Evolutionary conservation across 1,140 invertebrate species (phyloP).

Genomic region (Drosophila lowei): DNA sequence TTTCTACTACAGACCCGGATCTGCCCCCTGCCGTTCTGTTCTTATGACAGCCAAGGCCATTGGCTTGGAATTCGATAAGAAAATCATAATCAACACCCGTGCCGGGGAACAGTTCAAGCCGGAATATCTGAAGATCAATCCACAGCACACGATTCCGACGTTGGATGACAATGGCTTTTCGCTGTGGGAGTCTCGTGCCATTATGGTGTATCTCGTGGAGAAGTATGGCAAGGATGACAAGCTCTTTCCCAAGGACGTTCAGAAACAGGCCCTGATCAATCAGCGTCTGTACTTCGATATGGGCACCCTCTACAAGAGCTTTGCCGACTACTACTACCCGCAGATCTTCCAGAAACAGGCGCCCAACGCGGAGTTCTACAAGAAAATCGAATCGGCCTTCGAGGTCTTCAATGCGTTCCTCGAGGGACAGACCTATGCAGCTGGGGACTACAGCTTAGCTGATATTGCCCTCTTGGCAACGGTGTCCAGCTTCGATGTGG

Average conservation of each 20-base stretch:
- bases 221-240: constrained; percentile 85
- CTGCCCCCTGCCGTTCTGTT: constrained; percentile 86
- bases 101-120: constrained; percentile 86
- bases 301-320: constrained; percentile 86
- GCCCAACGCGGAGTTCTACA: constrained; percentile 86
- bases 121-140: constrained; percentile 84
- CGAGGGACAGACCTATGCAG: constrained; percentile 86
- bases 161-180: constrained; percentile 59
- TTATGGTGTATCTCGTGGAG: constrained; percentile 84
- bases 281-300: constrained; percentile 89
- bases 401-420: constrained; percentile 87
- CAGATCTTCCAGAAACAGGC: constrained; percentile 86
- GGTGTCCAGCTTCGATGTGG: constrained; percentile 87
- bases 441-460: constrained; percentile 89
- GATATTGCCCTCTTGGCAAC: constrained; percentile 86
- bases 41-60: constrained; percentile 83
- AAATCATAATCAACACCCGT: constrained; percentile 85
- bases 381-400: constrained; percentile 86
- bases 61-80: constrained; percentile 83
- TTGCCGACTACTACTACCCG: constrained; percentile 88
- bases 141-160: constrained; percentile 79
- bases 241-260: constrained; percentile 87
- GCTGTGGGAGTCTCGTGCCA: constrained; percentile 75
- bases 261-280: constrained; percentile 87
- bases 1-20: constrained; percentile 88